Base-by-base conservation (phyloP, 2,113 vertebrate species). In the Paracanthobrama guichenoti region DNA sequence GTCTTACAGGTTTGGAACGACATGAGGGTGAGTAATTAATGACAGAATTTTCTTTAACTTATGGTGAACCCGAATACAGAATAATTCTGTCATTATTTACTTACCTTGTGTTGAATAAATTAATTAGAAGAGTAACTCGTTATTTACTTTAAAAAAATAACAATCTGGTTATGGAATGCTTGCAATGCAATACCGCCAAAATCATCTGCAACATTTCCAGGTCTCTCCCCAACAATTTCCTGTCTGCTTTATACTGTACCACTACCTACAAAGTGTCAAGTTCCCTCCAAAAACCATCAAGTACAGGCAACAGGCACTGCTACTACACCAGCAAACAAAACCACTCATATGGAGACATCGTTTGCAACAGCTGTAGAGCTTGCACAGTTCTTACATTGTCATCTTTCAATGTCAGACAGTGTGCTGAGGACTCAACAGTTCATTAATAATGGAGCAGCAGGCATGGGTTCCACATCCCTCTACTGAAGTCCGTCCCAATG, bases 361-460 rank as follows among this genome's bases (percentile, higher is more conserved):
- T 26, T 22, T 64, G 42, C 59, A 79, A 59, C 59, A 64, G 39
- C 42, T 80, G 57, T 46, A 31, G 9, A 42, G 76, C 76, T 24
- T 6, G 7, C 26, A 79, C 35, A 55, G 53, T 79, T 79, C 77
- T 64, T 28, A 80, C 46, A 67, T 50, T 22, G 59, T 80, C 78
- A 80, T 50, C 42, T 66, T 44, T 50, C 57, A 11, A 26, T 28
- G 67, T 24, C 78, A 66, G 78, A 31, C 42, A 22, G 44, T 28
- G 78, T 8, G 78, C 77, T 0, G 26, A 35, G 60, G 46, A 83
- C 44, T 82, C 85, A 87, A 87, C 83, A 2, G 66, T 84, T 88
- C 90, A 91, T 92, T 90, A 91, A 91, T 92, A 91, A 92, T 87
- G 75, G 87, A 89, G 79, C 83, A 46, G 48, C 50, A 28, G 48